These are phyloP conservation scores for Gallinago jamesoni DNA, from an alignment of 2,113 vertebrate species.

Conservation along the genomic window DNA sequence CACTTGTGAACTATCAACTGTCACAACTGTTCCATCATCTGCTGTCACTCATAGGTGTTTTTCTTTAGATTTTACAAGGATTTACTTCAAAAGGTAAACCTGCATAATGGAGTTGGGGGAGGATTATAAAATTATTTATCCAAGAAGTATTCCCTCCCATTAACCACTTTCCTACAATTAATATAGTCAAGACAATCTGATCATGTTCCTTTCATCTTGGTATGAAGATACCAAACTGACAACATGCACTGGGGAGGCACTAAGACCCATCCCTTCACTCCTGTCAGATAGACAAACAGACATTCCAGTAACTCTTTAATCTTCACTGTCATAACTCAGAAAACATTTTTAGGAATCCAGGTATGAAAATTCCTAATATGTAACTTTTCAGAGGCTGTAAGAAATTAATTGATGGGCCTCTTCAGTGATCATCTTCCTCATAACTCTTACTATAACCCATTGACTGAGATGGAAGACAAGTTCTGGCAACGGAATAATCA, in stretches of 20 bases:
- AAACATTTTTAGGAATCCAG: not conserved
- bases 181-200: not conserved
- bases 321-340: not conserved
- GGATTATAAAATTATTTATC: not conserved
- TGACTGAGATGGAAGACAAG: not conserved
- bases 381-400: not conserved
- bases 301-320: not conserved
- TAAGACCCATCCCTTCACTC: not conserved
- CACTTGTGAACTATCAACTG: not conserved
- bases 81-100: not conserved
- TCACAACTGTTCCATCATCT: not conserved
- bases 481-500: not conserved
- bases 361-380: not conserved
- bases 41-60: accelerated
- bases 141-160: not conserved
- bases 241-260: not conserved
- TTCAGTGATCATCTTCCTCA: not conserved
- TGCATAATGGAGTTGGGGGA: not conserved
- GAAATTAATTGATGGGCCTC: not conserved
- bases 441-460: not conserved
- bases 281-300: not conserved
- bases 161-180: not conserved
- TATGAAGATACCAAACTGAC: not conserved
- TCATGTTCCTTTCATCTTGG: not conserved
- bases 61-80: not conserved